Base-by-base conservation (phyloP, 1,140 invertebrate genomes). In the Zaprionus taronus region DNA sequence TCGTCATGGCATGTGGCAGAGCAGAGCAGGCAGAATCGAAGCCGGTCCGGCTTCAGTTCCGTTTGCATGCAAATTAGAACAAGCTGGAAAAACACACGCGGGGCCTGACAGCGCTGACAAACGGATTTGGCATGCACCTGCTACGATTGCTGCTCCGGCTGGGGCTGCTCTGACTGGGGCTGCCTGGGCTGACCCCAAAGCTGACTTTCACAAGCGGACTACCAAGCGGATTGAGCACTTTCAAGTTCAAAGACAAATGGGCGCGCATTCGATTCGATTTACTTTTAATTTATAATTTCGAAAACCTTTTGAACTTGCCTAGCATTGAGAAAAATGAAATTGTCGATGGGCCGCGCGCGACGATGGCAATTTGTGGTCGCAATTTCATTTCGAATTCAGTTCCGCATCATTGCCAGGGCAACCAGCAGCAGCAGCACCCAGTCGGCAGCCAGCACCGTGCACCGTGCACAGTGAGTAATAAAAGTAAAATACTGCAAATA, bases 401-500 rank as follows among this genome's bases (percentile, higher is more conserved):
- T 89, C 84, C 84, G 85, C 84, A 90, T 89, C 81, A 89, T 70
- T 87, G 83, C 53, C 49, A 34, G 36, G 57, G 67, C 66, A 41
- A n/a, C 15, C 38, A 34, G 9, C 7, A 12, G 47, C 20, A 20
- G 17, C 47, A 56, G 22, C 34, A 49, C 15, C 31, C 31, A 51
- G 24, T n/a, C 36, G 26, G 26, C 12, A 24, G 57, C n/a, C 69
- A 64, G 47, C 34, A 55, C 34, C 1, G 56, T 31, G 55, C 69
- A 87, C 84, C 1, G 56, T 31, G 55, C 69, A 87, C 84, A 83
- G 84, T 87, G 70, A 89, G 85, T 68, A 90, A 90, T 89, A 89
- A 89, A 89, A 89, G 81, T 90, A 89, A 89, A 85, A 81, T 85
- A 89, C 81, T 85, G 85, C 82, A 90, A 90, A 89, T 90, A 90